Evolutionary conservation across 2,113 vertebrate species (phyloP).

Genomic region (Etheostoma spectabile): DNA sequence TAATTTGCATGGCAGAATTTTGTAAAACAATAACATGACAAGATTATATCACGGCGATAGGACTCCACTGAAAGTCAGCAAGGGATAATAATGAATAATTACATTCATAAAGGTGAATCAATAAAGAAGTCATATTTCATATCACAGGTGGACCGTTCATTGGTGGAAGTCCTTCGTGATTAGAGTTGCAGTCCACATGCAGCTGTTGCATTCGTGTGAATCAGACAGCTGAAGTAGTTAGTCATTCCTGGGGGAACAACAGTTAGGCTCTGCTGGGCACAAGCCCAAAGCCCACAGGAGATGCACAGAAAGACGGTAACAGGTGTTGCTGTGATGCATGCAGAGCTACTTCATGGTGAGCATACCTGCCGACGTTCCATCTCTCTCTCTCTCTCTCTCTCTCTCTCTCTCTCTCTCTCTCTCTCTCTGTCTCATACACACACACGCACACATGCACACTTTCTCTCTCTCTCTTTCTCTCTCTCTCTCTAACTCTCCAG

Average conservation of each 20-base stretch:
- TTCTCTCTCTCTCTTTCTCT: background rate
- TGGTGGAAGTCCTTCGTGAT: slow-evolving; percentile 63
- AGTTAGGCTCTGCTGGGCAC: slow-evolving; percentile 55
- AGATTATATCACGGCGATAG: background rate
- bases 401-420: background rate
- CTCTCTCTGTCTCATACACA: background rate
- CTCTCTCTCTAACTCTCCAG: slow-evolving; percentile 60
- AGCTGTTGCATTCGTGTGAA: slow-evolving; percentile 65
- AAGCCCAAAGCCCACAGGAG: slow-evolving; percentile 60
- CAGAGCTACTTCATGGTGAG: slow-evolving; percentile 42
- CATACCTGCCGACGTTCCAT: slow-evolving; percentile 57
- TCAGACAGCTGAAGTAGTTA: slow-evolving; percentile 74
- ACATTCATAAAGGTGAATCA: background rate
- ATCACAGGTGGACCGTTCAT: slow-evolving; percentile 56
- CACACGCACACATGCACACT: slow-evolving; percentile 12
- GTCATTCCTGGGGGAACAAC: slow-evolving; percentile 65
- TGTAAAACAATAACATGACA: background rate
- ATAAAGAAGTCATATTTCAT: slow-evolving; percentile 15
- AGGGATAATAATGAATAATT: background rate
- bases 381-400: background rate
- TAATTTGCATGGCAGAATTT: background rate
- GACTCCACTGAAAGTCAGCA: background rate
- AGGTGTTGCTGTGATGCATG: slow-evolving; percentile 75
- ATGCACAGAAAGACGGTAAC: slow-evolving; percentile 55
- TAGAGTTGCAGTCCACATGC: slow-evolving; percentile 51